phyloP scores from a whole-genome alignment of 2,888 invertebrate genomes.

The Tortricodes alternella region DNA sequence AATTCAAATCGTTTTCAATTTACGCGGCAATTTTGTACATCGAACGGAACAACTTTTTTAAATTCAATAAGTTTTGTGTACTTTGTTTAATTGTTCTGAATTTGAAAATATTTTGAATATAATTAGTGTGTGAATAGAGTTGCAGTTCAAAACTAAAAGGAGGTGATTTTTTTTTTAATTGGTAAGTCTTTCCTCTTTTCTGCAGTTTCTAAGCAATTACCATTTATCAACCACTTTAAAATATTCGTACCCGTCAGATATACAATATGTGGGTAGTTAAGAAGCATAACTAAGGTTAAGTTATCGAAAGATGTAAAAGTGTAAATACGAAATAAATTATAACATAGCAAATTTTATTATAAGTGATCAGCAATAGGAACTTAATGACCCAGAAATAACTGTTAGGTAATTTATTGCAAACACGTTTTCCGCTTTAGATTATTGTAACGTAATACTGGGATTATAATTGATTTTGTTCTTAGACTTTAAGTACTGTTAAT shows the following conservation, averaged over 20 bases:
- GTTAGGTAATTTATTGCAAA: too few relatives aligned
- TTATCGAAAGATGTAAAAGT: too few relatives aligned
- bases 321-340: too few relatives aligned
- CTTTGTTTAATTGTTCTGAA: constrained; percentile 34
- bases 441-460: background rate
- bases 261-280: too few relatives aligned
- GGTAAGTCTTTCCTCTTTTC: constrained; percentile 55
- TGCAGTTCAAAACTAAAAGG: constrained; percentile 64
- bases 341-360: too few relatives aligned
- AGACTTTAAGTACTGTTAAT: too few relatives aligned
- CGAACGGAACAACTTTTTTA: constrained; percentile 25
- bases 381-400: too few relatives aligned
- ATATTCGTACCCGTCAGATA: too few relatives aligned
- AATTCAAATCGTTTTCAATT: constrained; percentile 48
- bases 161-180: constrained; percentile 61
- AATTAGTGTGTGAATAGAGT: constrained; percentile 40
- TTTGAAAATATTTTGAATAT: constrained; percentile 35
- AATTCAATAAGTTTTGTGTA: constrained; percentile 31
- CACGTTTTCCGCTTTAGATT: too few relatives aligned
- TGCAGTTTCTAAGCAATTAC: background rate
- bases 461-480: background rate
- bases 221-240: background rate
- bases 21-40: constrained; percentile 50
- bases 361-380: too few relatives aligned
- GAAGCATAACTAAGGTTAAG: too few relatives aligned